These are phyloP conservation scores for Albula glossodonta DNA, from an alignment of 2,113 vertebrate species.

Conservation along the genomic window DNA sequence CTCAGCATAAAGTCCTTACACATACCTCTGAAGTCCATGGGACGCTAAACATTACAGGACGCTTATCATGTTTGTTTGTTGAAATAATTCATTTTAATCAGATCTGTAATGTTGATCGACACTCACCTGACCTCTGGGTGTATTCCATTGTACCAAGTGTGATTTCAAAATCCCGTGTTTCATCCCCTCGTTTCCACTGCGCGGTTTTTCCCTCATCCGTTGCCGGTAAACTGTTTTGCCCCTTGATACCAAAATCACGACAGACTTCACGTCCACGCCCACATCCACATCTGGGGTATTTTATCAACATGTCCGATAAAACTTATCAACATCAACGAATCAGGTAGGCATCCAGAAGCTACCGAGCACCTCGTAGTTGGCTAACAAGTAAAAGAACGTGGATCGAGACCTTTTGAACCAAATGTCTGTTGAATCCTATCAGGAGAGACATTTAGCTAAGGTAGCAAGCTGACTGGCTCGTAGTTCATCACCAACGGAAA, in stretches of 20 bases:
- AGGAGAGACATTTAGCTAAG: not conserved
- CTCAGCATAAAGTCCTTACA: too few species aligned
- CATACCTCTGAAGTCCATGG: too few species aligned
- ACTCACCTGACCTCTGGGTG: too few species aligned
- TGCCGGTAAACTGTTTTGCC: not conserved
- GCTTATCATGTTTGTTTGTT: too few species aligned
- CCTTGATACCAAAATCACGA: conserved; percentile 61
- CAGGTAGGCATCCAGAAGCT: conserved; percentile 50
- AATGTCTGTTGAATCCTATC: too few species aligned
- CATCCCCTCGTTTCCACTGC: not conserved
- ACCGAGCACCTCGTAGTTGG: not conserved
- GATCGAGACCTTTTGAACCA: too few species aligned
- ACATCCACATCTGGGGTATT: conserved; percentile 63
- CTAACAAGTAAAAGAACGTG: not conserved
- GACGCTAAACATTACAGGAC: too few species aligned
- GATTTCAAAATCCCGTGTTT: not conserved
- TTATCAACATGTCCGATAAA: conserved; percentile 66
- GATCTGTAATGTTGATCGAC: too few species aligned
- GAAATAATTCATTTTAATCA: too few species aligned
- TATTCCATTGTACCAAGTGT: too few species aligned
- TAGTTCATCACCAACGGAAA: not conserved
- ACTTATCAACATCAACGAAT: conserved; percentile 63
- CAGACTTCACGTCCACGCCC: conserved; percentile 70
- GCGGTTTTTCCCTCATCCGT: not conserved
- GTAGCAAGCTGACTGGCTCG: not conserved